Percentiles rank a stretch among this genome's conserved stretches.
Conservation (phyloP, 64 coral and sea anemone species). For the Catalaphyllia jardinei region DNA sequence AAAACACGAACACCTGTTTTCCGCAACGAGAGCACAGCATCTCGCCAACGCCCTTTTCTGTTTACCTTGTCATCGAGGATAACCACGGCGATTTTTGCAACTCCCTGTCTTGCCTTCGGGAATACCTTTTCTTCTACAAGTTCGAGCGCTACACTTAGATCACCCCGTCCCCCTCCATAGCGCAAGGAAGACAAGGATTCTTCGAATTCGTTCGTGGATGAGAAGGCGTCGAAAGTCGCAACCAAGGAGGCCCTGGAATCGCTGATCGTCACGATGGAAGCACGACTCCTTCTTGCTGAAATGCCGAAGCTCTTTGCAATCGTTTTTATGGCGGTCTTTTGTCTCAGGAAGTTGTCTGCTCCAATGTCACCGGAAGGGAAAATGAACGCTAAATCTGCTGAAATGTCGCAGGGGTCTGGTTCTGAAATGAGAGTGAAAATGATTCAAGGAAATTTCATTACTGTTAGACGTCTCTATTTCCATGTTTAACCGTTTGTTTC, state of each 20-base stretch:
- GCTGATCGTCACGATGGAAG: constrained; percentile 22
- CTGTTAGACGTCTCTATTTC: neutral
- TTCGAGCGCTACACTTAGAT: neutral
- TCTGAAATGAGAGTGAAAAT: neutral
- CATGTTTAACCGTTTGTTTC: too few species aligned
- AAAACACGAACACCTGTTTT: constrained; percentile 36
- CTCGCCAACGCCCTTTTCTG: neutral
- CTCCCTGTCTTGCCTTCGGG: neutral
- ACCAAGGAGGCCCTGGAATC: neutral
- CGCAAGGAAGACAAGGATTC: neutral
- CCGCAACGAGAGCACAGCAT: constrained; percentile 16
- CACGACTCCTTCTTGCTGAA: neutral
- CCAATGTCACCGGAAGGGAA: constrained; percentile 28
- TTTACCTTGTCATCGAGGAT: neutral
- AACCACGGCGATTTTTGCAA: constrained; percentile 22
- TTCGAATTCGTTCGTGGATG: neutral
- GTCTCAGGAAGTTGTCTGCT: neutral
- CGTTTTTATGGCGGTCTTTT: constrained; percentile 29
- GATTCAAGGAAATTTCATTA: neutral
- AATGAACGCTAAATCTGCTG: constrained; percentile 31
- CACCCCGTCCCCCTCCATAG: neutral
- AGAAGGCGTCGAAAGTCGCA: neutral
- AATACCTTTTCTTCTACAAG: constrained; percentile 27
- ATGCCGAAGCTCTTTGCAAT: constrained; percentile 29
- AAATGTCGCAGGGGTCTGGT: constrained; percentile 28